Evolutionary conservation across 2,888 invertebrate genomes (phyloP).

Genomic region (Protonemura montana): DNA sequence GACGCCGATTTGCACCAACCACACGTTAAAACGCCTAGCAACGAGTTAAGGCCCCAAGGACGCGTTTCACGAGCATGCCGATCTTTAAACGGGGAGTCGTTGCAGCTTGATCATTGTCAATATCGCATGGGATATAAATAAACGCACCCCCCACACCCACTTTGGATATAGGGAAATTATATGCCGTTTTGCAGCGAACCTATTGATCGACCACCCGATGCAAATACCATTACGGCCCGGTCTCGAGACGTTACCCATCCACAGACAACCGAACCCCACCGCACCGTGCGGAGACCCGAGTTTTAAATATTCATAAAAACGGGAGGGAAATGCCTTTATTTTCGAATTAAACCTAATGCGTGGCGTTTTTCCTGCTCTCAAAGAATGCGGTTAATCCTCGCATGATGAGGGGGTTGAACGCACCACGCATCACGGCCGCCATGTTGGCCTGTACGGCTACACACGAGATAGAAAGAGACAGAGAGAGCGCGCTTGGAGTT

Average conservation of each 20-base stretch:
- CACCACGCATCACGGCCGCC: not conserved
- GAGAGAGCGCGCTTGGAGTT: not conserved
- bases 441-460: not conserved
- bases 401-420: not conserved
- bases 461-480: too few relatives aligned
- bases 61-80: too few relatives aligned
- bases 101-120: not conserved
- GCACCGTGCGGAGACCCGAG: too few relatives aligned
- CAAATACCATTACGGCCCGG: not conserved
- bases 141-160: not conserved
- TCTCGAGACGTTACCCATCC: too few relatives aligned
- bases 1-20: too few relatives aligned
- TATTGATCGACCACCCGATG: not conserved
- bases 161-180: not conserved
- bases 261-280: too few relatives aligned
- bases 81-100: not conserved
- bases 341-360: not conserved
- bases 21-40: too few relatives aligned
- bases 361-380: not conserved
- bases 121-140: not conserved
- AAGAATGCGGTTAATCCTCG: not conserved
- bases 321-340: slow-evolving; percentile 4
- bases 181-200: not conserved
- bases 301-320: not conserved
- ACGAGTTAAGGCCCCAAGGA: too few relatives aligned